phyloP scores from a whole-genome alignment of 2,797 vertebrate species.

The Alfaro cultratus region DNA sequence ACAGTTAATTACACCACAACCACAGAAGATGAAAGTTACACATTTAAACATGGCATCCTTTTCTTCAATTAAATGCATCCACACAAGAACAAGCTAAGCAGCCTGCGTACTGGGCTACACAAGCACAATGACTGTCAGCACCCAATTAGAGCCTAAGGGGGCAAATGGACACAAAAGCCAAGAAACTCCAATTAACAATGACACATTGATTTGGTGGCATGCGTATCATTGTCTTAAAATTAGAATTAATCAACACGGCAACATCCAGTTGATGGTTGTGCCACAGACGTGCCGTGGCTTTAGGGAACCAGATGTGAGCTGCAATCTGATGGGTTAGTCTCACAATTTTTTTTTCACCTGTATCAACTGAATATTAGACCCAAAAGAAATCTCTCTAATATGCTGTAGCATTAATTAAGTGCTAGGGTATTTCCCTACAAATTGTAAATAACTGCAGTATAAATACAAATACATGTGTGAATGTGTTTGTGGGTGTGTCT shows the following conservation, averaged over 20 bases:
- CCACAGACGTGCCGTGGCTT: conserved; percentile 24
- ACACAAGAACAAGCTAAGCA: conserved; percentile 40
- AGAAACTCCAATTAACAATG: conserved; percentile 78
- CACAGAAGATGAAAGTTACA: conserved; percentile 14
- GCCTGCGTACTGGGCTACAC: conserved; percentile 29
- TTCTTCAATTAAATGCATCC: conserved; percentile 22
- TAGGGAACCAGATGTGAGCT: conserved; percentile 28
- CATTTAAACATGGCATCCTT: conserved; percentile 28
- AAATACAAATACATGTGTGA: background rate
- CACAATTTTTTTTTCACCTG: background rate
- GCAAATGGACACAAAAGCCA: conserved; percentile 65
- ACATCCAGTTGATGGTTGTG: conserved; percentile 58
- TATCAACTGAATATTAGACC: background rate
- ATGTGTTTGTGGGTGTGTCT: background rate
- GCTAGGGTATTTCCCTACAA: background rate
- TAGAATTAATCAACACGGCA: conserved; percentile 75
- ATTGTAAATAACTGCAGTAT: background rate
- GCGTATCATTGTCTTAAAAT: conserved; percentile 73
- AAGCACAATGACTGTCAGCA: conserved; percentile 57
- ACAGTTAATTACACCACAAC: background rate
- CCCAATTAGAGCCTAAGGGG: conserved; percentile 65
- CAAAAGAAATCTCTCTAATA: background rate
- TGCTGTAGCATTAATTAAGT: background rate
- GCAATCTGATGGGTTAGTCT: conserved; percentile 32
- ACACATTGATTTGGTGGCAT: conserved; percentile 71